Evolutionary conservation across 2,797 vertebrate species (phyloP).

Genomic region (Antrozous pallidus): DNA sequence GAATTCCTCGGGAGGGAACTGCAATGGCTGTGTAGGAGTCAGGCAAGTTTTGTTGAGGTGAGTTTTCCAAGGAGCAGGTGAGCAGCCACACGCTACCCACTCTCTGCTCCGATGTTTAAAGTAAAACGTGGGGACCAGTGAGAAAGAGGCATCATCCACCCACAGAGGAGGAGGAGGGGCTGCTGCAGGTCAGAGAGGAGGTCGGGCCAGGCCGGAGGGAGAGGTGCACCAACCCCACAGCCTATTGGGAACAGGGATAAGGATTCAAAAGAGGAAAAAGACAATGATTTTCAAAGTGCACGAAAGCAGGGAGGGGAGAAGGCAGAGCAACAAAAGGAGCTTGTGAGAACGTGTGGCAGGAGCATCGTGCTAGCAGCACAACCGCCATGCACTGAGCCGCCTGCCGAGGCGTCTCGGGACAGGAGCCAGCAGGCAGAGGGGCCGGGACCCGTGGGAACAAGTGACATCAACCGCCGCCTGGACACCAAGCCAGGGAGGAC

Average conservation of each 20-base stretch:
- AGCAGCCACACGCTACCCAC: neutral
- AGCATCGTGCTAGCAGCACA: neutral
- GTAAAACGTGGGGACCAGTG: neutral
- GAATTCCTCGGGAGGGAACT: too few species aligned
- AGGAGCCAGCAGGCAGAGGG: neutral
- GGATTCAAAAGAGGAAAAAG: neutral
- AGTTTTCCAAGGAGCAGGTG: too few species aligned
- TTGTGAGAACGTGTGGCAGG: neutral
- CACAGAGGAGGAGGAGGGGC: neutral
- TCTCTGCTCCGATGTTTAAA: too few species aligned
- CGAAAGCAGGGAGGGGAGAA: neutral
- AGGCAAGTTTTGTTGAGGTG: neutral
- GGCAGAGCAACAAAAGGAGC: neutral
- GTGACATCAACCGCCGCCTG: neutral
- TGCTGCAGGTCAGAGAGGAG: neutral
- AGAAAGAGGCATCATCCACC: neutral
- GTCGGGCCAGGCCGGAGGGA: neutral
- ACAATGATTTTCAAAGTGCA: neutral
- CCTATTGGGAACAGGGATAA: neutral
- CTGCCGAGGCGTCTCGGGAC: neutral
- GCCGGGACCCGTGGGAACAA: neutral
- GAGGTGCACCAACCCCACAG: neutral
- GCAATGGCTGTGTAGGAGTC: neutral
- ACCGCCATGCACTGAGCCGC: fast-evolving
- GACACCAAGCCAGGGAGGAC: neutral